Base-by-base conservation (phyloP, 1,140 invertebrate species). In the Drosophila subpulchrella region DNA sequence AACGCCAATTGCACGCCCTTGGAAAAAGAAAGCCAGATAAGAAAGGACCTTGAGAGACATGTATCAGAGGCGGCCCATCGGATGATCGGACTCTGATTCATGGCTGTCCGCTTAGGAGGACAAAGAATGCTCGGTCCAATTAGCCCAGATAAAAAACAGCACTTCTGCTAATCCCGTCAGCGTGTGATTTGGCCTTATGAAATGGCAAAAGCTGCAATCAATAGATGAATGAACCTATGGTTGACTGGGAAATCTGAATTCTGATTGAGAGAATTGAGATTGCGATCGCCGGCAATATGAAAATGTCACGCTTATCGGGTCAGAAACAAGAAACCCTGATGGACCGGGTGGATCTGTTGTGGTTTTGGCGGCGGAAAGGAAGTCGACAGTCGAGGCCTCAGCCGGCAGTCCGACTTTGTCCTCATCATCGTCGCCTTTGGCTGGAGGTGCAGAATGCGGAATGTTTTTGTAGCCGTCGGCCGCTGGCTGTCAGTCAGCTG, bases 221-320 rank as follows among this genome's bases (percentile, higher is more conserved):
- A 47, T 81, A 59, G 71, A 51, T 38, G 41, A 58, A 57, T 61
- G 70, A 41, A 56, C 59, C 66, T 59, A 78, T 6, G 60, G 51
- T 53, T 50, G 32, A 60, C 56, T 59, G 36, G 36, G 36, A 38
- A 36, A 65, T 68, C 12, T 48, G 11, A 36, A 44, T 68, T 68
- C 38, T n/a, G 65, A 68, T 68, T 75, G 70, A 54, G 51, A 71
- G 51, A 71, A 57, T 57, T 71, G 39, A 44, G 55, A 75, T 75
- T 61, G 20, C 66, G 82, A 91, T 91, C 88, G 63, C 60, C 66
- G 63, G 75, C 80, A 81, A 82, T 84, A 76, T 74, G 74, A 82
- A 91, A 91, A 91, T 91, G 90, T 90, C 90, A 91, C 83, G 90
- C 85, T 79, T 90, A 91, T 91, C 90, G 57, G 44, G 44, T 53